Conservation (phyloP, 2,113 vertebrate genomes). For the Bambusicola thoracicus region DNA sequence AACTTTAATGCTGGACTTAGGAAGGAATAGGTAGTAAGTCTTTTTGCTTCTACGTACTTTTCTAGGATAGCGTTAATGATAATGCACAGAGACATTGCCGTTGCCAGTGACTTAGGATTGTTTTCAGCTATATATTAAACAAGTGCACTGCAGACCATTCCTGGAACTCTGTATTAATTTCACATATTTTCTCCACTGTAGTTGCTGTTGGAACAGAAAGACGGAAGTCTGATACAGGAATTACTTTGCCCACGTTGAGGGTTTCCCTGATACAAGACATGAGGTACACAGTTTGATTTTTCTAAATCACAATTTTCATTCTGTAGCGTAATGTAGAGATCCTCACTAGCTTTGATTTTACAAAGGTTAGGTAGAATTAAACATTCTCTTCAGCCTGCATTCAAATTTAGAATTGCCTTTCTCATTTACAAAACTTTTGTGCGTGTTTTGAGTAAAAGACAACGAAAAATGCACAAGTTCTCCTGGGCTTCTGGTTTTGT, state of each 20-base stretch:
- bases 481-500: not conserved
- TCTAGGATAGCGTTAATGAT: not conserved
- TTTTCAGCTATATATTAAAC: not conserved
- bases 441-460: not conserved
- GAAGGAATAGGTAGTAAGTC: not conserved
- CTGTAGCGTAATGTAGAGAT: not conserved
- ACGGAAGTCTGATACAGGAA: conserved; percentile 83
- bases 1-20: not conserved
- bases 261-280: conserved; percentile 93
- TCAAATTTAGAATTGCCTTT: not conserved
- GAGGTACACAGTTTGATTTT: conserved; percentile 81
- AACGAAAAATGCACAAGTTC: not conserved
- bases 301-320: not conserved
- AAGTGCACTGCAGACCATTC: not conserved
- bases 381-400: not conserved
- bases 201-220: conserved; percentile 83
- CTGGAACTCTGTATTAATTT: not conserved
- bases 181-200: conserved; percentile 45
- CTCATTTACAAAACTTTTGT: not conserved
- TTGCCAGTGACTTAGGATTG: not conserved
- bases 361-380: not conserved
- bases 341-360: not conserved
- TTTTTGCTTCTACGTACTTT: not conserved
- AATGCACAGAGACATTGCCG: not conserved
- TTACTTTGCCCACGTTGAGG: conserved; percentile 79